Evolutionary conservation across 2,888 invertebrate species (phyloP), one percentile per base, ranked within the genome.

Genomic region (Trichopria drosophilae): DNA sequence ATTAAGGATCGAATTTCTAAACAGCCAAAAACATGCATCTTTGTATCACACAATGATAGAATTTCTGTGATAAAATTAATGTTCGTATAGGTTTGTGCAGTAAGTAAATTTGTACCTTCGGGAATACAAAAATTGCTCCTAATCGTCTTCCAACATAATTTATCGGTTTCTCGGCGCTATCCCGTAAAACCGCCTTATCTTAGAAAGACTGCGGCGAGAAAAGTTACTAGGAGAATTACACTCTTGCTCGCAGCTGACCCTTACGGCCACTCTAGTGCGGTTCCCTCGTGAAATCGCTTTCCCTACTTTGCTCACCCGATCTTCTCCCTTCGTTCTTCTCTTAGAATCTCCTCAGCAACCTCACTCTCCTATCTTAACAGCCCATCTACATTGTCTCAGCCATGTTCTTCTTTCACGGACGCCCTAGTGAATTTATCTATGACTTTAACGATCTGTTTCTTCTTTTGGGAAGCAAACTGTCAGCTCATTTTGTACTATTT

Each of bases 351-450:
- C 37, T 45, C 31, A 43, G 49, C 41, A 35, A 49, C 53, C 57
- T 62, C 58, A 58, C 61, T 62, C 58, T 58, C 63, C 57, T 72
- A 73, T 73, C 73, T 71, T 67, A 69, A 71, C 65, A 67, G 63
- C 64, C 67, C 51, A 73, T 73, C 73, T 69, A 70, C 70, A 70
- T 71, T 72, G 73, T 72, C 69, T 68, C 63, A 58, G 57, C 41
- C 61, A 53, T 37, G 40, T 54, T 55, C 51, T 39, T 32, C 22
- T 52, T 42, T 40, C 26, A 45, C 37, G 48, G 40, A 45, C 45
- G 40, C 47, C 39, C 53, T 44, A 44, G 48, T 36, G 53, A 60
- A 59, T 62, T 62, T 61, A 60, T 59, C 58, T 57, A 44, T 41
- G 60, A 58, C 58, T 48, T 54, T 60, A 64, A 64, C 63, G 64